Conservation (phyloP, 53 echinoderm and acorn worm genomes). For the Holothuria leucospilota region DNA sequence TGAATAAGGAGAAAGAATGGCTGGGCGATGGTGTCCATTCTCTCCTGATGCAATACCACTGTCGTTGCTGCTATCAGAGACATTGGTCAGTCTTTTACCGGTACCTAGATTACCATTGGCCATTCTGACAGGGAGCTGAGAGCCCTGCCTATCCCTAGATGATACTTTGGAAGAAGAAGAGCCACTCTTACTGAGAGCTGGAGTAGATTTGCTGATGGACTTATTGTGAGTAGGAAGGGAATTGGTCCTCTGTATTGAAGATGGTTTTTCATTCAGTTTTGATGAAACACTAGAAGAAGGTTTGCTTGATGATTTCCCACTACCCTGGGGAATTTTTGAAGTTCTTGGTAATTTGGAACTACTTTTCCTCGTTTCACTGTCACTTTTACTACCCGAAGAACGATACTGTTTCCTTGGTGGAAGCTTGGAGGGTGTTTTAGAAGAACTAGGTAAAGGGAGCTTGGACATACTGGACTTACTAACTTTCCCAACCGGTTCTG, state of each 20-base stretch:
- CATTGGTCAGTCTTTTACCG: constrained; percentile 85
- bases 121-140: constrained; percentile 69
- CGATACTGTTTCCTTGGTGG: constrained; percentile 40
- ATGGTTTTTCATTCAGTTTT: constrained; percentile 57
- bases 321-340: constrained; percentile 37
- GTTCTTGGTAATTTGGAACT: constrained; percentile 40
- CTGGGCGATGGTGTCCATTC: constrained; percentile 79
- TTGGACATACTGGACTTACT: constrained; percentile 21
- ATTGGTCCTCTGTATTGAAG: constrained; percentile 62
- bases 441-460: constrained; percentile 43
- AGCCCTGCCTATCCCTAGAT: constrained; percentile 56
- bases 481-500: background rate
- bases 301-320: constrained; percentile 24
- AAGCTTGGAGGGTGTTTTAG: constrained; percentile 37
- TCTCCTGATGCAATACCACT: constrained; percentile 95
- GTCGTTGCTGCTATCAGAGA: constrained; percentile 97
- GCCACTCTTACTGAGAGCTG: constrained; percentile 70
- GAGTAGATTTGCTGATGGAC: constrained; percentile 88
- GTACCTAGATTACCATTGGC: constrained; percentile 74
- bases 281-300: constrained; percentile 41
- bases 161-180: constrained; percentile 64
- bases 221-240: constrained; percentile 81
- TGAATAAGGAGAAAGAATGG: constrained; percentile 96
- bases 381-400: constrained; percentile 51
- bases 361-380: constrained; percentile 54